A percentile compares a stretch with the other conserved stretches of the same genome.
Conservation (phyloP, 2,113 vertebrate genomes). For the Vidua macroura region DNA sequence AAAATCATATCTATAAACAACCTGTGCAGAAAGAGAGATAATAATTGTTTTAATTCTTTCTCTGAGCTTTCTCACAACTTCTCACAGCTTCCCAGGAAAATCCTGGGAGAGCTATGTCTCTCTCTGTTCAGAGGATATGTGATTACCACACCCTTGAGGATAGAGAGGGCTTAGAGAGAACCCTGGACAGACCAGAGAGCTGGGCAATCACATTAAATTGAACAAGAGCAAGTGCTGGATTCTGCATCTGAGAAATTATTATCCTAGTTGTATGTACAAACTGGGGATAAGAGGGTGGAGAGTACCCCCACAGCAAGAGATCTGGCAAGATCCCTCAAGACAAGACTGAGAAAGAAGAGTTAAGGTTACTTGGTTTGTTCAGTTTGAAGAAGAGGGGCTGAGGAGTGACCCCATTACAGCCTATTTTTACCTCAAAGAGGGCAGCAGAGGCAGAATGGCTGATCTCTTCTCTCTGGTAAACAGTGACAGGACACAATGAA, state of each 20-base stretch:
- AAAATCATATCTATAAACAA: too few species aligned
- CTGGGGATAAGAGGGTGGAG: fast-evolving
- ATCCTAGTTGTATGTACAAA: fast-evolving
- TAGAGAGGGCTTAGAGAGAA: not conserved
- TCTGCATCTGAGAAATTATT: not conserved
- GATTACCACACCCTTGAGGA: not conserved
- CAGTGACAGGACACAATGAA: not conserved
- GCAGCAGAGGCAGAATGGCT: fast-evolving
- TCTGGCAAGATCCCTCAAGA: not conserved
- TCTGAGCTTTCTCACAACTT: too few species aligned
- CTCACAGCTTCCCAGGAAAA: too few species aligned
- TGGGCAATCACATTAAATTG: not conserved
- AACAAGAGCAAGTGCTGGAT: not conserved
- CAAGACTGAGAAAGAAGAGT: fast-evolving
- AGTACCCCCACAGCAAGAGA: not conserved
- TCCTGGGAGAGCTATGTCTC: too few species aligned
- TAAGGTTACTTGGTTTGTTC: not conserved
- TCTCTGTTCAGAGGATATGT: too few species aligned
- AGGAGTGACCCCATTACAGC: not conserved
- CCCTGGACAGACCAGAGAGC: not conserved
- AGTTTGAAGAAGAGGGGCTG: not conserved
- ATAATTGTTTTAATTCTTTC: too few species aligned
- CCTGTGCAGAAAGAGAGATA: too few species aligned
- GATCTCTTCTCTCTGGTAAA: not conserved
- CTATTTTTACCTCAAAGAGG: not conserved